Evolutionary conservation across 2,113 vertebrate species (phyloP).

Genomic region (Polyodon spathula): DNA sequence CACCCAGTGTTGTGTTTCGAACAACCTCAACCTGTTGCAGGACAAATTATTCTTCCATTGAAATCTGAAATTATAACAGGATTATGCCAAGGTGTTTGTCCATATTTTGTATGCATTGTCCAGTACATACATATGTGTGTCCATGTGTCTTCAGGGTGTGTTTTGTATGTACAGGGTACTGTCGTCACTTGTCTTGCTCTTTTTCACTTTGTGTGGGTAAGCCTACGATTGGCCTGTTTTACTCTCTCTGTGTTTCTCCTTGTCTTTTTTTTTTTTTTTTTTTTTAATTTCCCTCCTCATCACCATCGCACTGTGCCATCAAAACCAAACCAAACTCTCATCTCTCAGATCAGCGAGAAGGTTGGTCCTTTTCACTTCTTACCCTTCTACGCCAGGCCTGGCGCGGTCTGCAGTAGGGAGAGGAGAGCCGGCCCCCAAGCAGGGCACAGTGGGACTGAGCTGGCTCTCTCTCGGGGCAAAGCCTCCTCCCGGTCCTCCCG

Average conservation of each 20-base stretch:
- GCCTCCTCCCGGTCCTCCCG: constrained; percentile 16
- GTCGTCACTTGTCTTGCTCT: constrained; percentile 32
- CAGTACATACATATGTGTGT: neutral
- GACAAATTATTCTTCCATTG: too few relatives aligned
- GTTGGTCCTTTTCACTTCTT: constrained; percentile 94
- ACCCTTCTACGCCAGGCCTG: constrained; percentile 59
- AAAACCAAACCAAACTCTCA: constrained; percentile 82
- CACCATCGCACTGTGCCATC: constrained; percentile 87
- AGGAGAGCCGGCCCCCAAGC: constrained; percentile 49
- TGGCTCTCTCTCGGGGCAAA: constrained; percentile 29
- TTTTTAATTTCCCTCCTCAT: constrained; percentile 79
- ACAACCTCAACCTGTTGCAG: too few relatives aligned
- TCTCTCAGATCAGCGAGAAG: constrained; percentile 99
- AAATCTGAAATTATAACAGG: too few relatives aligned
- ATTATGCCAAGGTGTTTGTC: too few relatives aligned
- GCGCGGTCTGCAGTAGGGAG: constrained; percentile 67
- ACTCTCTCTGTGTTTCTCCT: constrained; percentile 97
- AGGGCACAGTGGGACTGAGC: constrained; percentile 50
- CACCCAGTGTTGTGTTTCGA: too few relatives aligned
- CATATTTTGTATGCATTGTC: too few relatives aligned
- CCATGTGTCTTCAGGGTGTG: neutral
- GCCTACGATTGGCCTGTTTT: constrained; percentile 93
- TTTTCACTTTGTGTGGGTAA: constrained; percentile 71
- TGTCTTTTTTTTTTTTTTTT: constrained; percentile 85
- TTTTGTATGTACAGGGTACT: constrained; percentile 20